Evolutionary conservation across 1,140 invertebrate genomes (phyloP), one percentile per base, ranked within the genome.

Genomic region (Acromyrmex charruanus): DNA sequence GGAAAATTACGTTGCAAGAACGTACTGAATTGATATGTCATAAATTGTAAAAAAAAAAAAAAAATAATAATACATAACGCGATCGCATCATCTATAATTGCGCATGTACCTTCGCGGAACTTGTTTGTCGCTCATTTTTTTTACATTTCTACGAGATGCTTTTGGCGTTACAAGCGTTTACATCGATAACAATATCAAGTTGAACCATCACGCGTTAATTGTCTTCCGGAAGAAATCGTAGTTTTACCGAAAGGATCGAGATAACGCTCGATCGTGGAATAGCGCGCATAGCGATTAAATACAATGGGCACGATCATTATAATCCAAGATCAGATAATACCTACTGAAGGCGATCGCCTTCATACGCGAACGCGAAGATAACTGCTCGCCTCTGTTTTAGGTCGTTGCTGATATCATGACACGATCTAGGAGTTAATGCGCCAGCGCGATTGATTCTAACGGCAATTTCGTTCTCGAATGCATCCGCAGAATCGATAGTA

Each of bases 231-330:
- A 55, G 59, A 89, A 74, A 87, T 90, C 77, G 49, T 25, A 10
- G 18, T 87, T 90, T 84, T 79, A 51, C 44, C n/a, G 71, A 86
- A 89, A 89, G 28, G 12, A 86, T 89, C 44, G 39, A 84, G 58
- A 74, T 84, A 84, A 84, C 39, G 25, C 12, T 49, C 49, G 80
- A 74, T 63, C 28, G 69, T 39, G 25, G 16, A 49, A 31, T 18
- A 53, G 21, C 31, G 58, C 28, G 35, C 65, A 25, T 49, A 61
- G 2, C 55, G 80, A 75, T 84, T 84, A 84, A 84, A 51, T 84
- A 75, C 80, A 75, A 75, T 39, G 4, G 31, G 3, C 39, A 55
- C 55, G 39, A 84, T 84, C 28, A 51, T 84, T 75, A 84, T 84
- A 75, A 84, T 59, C 55, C 25, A 5, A 7, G 69, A 75, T 84